Percentiles rank a stretch among this genome's conserved stretches.
Conservation (phyloP, 2,888 invertebrate species). For the Trypoxylon attenuatum region DNA sequence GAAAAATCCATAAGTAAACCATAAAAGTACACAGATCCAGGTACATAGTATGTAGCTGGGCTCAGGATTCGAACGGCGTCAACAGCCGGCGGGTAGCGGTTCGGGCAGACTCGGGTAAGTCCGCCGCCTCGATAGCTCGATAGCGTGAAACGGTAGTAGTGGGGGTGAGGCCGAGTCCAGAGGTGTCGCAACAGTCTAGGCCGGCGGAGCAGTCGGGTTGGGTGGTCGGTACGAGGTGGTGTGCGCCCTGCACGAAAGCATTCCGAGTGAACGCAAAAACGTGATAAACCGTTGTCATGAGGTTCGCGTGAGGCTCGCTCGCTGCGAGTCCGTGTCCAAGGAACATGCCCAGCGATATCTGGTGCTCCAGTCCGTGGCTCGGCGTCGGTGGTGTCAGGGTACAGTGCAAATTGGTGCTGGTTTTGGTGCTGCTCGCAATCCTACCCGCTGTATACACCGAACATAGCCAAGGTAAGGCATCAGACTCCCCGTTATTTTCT, state of each 20-base stretch:
- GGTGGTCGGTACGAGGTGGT: constrained; percentile 53
- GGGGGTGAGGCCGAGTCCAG: constrained; percentile 15
- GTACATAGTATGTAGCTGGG: too few relatives aligned
- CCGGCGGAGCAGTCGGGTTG: constrained; percentile 45
- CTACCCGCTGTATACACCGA: constrained; percentile 52
- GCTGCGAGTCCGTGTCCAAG: constrained; percentile 27
- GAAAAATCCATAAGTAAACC: not conserved
- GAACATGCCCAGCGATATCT: constrained; percentile 67
- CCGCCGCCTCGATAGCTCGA: constrained; percentile 29
- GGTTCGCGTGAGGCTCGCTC: constrained; percentile 53
- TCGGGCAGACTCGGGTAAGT: constrained; percentile 26
- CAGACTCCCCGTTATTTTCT: too few relatives aligned
- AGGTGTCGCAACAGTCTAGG: constrained; percentile 49
- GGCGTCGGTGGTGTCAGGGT: constrained; percentile 46
- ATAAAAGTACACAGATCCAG: not conserved
- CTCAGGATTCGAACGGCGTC: too few relatives aligned
- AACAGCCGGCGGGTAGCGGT: not conserved
- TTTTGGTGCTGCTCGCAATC: constrained; percentile 59
- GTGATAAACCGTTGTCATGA: constrained; percentile 53
- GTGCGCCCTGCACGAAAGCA: constrained; percentile 50
- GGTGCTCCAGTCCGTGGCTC: constrained; percentile 45
- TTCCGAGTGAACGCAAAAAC: constrained; percentile 32
- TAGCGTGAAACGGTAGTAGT: constrained; percentile 12
- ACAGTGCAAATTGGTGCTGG: constrained; percentile 61
- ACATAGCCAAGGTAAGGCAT: constrained; percentile 63